Evolutionary conservation across 1,140 invertebrate genomes (phyloP), one percentile per base, ranked within the genome.

Genomic region (Drosophila repleta): DNA sequence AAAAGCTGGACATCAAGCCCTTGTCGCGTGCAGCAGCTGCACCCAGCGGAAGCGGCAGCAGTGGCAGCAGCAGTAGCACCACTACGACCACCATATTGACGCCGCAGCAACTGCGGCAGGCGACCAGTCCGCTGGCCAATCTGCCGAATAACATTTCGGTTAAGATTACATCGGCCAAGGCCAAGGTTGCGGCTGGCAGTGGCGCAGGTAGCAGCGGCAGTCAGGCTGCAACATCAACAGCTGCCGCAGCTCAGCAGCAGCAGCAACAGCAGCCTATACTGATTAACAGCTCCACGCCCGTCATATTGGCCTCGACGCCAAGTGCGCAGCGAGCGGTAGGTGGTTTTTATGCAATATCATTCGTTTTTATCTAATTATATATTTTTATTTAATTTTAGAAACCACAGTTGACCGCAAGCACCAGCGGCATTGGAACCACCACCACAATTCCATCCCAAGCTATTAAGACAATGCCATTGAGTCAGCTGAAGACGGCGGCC

Each of bases 61-160:
- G 49, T 61, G 15, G n/a, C 63, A 15, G 65, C 73, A 13, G 63
- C 66, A 4, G 13, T 51, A 29, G 26, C 51, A 62, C 66, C 61
- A 49, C 66, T 0, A 79, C 39, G 8, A 69, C 78, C 1, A 80
- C 90, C 3, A 70, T 90, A 45, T 73, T 90, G 6, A 90, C 84
- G 0, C 79, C 76, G 1, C 90, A 90, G 43, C 90, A 91, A 41
- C 64, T 90, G 20, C 49, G 83, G 5, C 80, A 88, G 48, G 74
- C 77, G 3, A 77, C 76, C 11, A 91, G 74, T 76, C 87, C 90
- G 15, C 43, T 91, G 72, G 90, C 90, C 21, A 90, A 91, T 72
- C 57, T 91, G 49, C 90, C 90, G 20, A 91, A 91, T 51, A 91
- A 91, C 45, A 91, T 91, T 24, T 91, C 90, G 0, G 90, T 91